phyloP scores from a whole-genome alignment of 1,140 invertebrate species.

The Aphelenchoides besseyi region DNA sequence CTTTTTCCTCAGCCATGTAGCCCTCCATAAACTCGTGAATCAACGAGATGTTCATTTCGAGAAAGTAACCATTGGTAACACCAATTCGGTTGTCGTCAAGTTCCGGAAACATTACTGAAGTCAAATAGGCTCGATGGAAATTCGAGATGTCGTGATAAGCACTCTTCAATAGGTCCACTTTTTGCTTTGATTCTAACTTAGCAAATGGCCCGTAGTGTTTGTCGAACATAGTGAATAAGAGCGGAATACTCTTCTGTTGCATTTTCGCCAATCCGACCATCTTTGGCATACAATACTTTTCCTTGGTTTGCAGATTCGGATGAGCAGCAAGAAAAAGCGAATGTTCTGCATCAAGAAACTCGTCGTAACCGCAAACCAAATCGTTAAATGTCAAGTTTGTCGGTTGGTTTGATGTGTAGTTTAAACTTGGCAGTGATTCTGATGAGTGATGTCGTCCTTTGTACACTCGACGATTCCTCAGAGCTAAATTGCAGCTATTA shows the following conservation, averaged over 20 bases:
- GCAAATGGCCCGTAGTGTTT: background rate
- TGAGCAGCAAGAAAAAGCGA: background rate
- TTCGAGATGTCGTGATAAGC: background rate
- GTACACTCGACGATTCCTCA: background rate
- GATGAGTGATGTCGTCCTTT: background rate
- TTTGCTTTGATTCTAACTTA: background rate
- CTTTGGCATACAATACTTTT: background rate
- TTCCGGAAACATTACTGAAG: conserved; percentile 2
- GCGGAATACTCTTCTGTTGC: conserved; percentile 1
- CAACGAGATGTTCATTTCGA: background rate
- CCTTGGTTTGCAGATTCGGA: background rate
- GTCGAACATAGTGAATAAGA: background rate
- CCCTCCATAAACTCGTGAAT: conserved; percentile 9
- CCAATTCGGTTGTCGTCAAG: background rate
- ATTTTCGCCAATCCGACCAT: background rate
- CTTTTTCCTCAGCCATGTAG: conserved; percentile 6
- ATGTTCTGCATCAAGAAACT: background rate
- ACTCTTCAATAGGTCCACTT: background rate
- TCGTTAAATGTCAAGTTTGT: background rate
- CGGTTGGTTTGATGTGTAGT: too few species aligned
- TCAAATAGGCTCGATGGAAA: background rate
- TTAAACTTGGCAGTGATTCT: background rate
- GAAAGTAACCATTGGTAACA: conserved; percentile 5
- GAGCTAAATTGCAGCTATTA: too few species aligned
- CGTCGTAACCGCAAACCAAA: conserved; percentile 6